A percentile compares a stretch with the other conserved stretches of the same genome.
Conservation (phyloP, 2,888 invertebrate genomes). For the Xylota sylvarum region DNA sequence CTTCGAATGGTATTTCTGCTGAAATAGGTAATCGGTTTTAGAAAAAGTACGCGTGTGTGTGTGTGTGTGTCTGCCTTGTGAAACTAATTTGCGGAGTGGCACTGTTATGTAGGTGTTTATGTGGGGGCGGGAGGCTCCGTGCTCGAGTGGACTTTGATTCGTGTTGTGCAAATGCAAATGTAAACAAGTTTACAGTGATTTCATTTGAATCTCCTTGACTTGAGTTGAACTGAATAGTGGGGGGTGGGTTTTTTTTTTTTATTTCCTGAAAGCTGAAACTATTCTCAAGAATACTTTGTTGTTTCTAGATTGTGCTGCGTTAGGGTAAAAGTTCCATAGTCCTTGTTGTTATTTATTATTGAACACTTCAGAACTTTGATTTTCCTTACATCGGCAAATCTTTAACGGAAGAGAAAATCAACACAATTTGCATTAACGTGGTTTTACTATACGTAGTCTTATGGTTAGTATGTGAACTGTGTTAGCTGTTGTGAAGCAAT, state of each 20-base stretch:
- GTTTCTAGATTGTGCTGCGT: background rate
- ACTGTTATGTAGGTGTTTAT: slow-evolving; percentile 1
- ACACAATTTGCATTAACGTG: no score
- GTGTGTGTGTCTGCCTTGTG: slow-evolving; percentile 26
- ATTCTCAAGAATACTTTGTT: background rate
- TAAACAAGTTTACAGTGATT: slow-evolving; percentile 67
- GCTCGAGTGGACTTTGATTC: slow-evolving; percentile 23
- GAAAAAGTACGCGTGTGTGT: slow-evolving; percentile 29
- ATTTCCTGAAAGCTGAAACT: slow-evolving; percentile 22
- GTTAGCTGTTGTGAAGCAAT: no score
- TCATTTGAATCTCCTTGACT: slow-evolving; percentile 43
- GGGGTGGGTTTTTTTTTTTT: slow-evolving; percentile 6
- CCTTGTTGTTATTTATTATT: background rate
- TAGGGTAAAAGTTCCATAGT: background rate
- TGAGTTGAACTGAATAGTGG: slow-evolving; percentile 23
- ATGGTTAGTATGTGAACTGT: no score
- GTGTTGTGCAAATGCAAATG: slow-evolving; percentile 46
- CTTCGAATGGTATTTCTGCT: slow-evolving; percentile 30
- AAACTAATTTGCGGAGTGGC: slow-evolving; percentile 52
- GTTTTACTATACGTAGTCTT: no score
- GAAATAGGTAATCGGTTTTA: slow-evolving; percentile 67
- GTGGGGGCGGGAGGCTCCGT: background rate
- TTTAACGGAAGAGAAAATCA: background rate
- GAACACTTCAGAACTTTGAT: background rate
- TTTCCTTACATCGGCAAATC: background rate